Conservation (phyloP, 2,888 invertebrate genomes). For the Tanytarsus gracilentus region DNA sequence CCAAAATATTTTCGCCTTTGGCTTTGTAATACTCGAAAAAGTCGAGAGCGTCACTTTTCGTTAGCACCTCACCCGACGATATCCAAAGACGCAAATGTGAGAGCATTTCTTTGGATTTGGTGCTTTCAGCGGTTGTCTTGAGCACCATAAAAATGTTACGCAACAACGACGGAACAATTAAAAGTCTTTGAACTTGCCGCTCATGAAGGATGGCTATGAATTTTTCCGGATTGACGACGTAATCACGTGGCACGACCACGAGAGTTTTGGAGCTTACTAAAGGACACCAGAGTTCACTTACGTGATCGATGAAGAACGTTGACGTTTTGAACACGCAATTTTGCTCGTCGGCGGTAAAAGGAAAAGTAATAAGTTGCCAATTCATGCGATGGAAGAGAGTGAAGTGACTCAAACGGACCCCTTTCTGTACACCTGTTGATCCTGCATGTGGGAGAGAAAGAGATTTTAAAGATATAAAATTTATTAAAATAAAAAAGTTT, state of each 20-base stretch:
- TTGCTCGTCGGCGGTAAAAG: no score
- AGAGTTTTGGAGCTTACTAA: background rate
- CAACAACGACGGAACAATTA: background rate
- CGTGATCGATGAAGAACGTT: background rate
- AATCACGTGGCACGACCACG: background rate
- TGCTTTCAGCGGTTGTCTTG: background rate
- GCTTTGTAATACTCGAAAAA: background rate
- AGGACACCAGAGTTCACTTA: background rate
- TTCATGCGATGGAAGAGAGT: no score
- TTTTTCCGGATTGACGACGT: background rate
- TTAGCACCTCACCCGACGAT: background rate
- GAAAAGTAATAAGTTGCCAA: no score
- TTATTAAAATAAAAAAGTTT: no score
- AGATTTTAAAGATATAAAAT: no score
- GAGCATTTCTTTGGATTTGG: background rate
- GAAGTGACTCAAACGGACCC: no score
- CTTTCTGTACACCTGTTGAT: no score
- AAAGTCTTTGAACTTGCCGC: background rate
- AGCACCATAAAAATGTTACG: background rate
- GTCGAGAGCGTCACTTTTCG: background rate
- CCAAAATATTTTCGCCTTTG: background rate
- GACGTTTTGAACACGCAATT: no score
- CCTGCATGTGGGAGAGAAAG: no score
- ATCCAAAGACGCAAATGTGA: background rate
- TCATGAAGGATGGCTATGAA: background rate